A percentile compares a stretch with the other conserved stretches of the same genome.
Evolutionary conservation across 2,113 vertebrate species (phyloP).

Genomic region (Lontra canadensis): DNA sequence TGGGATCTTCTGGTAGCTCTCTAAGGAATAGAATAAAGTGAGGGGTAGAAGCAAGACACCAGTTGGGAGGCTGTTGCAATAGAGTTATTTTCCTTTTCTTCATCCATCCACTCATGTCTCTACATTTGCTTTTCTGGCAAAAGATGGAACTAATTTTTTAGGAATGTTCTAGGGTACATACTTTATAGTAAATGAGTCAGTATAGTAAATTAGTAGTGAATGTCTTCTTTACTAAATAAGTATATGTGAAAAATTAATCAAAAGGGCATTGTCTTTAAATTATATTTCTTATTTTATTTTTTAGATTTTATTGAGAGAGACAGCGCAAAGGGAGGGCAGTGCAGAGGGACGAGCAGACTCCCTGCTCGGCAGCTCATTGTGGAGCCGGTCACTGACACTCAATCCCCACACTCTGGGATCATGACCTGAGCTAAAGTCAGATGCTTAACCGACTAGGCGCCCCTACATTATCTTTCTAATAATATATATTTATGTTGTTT

Average conservation of each 20-base stretch:
- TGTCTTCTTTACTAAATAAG: not conserved
- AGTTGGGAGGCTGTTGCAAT: not conserved
- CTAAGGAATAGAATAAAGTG: not conserved
- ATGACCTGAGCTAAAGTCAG: not conserved
- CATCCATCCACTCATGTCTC: not conserved
- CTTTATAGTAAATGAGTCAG: not conserved
- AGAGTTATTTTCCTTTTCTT: not conserved
- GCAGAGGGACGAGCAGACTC: not conserved
- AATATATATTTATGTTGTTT: slow-evolving; percentile 22
- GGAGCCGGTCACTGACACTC: not conserved
- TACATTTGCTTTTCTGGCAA: slow-evolving; percentile 4
- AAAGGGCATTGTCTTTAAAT: not conserved
- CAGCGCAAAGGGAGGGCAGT: not conserved
- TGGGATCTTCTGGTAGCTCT: not conserved
- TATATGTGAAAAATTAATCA: not conserved
- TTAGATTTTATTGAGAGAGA: not conserved
- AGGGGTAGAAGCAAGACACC: not conserved
- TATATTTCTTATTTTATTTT: not conserved
- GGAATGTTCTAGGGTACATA: slow-evolving; percentile 30
- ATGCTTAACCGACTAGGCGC: not conserved
- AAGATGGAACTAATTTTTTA: not conserved
- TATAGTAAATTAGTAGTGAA: not conserved
- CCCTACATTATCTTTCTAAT: not conserved
- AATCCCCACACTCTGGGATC: not conserved
- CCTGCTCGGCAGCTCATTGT: not conserved